phyloP scores from a whole-genome alignment of 1,140 invertebrate species.

The Eurosta solidaginis region DNA sequence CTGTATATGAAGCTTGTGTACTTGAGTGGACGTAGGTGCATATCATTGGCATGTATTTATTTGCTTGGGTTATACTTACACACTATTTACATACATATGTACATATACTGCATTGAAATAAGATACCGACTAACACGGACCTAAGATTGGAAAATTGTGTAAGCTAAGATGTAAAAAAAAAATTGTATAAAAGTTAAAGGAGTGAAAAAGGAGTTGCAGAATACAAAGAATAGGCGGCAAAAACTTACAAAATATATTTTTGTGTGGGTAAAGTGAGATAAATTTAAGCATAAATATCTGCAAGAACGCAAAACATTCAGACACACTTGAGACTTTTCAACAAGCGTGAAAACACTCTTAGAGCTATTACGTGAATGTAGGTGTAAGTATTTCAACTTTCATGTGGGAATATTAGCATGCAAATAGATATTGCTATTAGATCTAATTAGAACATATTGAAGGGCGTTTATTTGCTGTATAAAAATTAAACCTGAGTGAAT shows the following conservation, averaged over 20 bases:
- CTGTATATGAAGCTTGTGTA: background rate
- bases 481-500: too few relatives aligned
- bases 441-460: too few relatives aligned
- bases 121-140: background rate
- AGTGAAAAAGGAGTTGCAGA: background rate
- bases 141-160: constrained; percentile 7
- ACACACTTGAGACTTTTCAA: constrained; percentile 23
- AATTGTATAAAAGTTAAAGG: background rate
- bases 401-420: background rate
- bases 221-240: background rate
- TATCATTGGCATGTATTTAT: too few relatives aligned
- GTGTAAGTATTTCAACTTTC: background rate
- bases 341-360: background rate
- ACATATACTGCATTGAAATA: background rate
- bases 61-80: too few relatives aligned
- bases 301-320: background rate
- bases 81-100: too few relatives aligned
- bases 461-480: background rate
- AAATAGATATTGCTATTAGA: background rate
- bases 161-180: background rate
- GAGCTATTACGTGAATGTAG: background rate
- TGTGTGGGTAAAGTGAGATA: too few relatives aligned
- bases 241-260: too few relatives aligned
- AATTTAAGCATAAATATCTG: too few relatives aligned
- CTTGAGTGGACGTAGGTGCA: background rate